Conservation (phyloP, 1,140 invertebrate genomes). For the Drosophila pseudoananassae region DNA sequence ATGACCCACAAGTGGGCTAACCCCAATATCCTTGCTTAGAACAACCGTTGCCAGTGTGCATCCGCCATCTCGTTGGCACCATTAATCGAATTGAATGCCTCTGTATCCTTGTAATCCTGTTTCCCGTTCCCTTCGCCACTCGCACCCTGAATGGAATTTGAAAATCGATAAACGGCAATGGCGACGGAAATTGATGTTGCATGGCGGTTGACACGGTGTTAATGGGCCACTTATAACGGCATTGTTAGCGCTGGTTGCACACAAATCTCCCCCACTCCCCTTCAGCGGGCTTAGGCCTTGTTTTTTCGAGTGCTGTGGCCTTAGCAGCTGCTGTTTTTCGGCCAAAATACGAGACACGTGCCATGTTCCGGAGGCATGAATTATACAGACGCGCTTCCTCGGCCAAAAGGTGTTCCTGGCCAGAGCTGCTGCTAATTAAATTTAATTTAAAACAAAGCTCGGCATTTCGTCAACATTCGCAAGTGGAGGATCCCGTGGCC, state of each 20-base stretch:
- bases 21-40: conserved; percentile 11
- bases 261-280: conserved; percentile 10
- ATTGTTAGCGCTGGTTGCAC: conserved; percentile 36
- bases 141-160: conserved; percentile 46
- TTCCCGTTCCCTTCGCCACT: neutral
- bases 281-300: neutral
- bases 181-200: conserved; percentile 57
- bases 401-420: conserved; percentile 47
- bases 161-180: conserved; percentile 54
- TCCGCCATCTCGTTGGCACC: conserved; percentile 27
- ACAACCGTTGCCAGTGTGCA: conserved; percentile 34
- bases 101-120: conserved; percentile 21
- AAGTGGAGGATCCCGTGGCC: conserved; percentile 1
- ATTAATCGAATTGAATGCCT: conserved; percentile 38
- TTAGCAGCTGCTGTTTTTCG: conserved; percentile 24
- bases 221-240: conserved; percentile 58
- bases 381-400: conserved; percentile 23
- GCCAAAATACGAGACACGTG: conserved; percentile 38
- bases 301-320: conserved; percentile 2
- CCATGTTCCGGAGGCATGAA: conserved; percentile 38
- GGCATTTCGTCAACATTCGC: conserved; percentile 65
- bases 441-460: conserved; percentile 77
- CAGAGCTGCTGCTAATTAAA: conserved; percentile 73
- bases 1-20: conserved; percentile 20
- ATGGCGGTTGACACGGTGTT: conserved; percentile 66